phyloP scores from a whole-genome alignment of 2,113 vertebrate species.

The Nymphicus hollandicus region DNA sequence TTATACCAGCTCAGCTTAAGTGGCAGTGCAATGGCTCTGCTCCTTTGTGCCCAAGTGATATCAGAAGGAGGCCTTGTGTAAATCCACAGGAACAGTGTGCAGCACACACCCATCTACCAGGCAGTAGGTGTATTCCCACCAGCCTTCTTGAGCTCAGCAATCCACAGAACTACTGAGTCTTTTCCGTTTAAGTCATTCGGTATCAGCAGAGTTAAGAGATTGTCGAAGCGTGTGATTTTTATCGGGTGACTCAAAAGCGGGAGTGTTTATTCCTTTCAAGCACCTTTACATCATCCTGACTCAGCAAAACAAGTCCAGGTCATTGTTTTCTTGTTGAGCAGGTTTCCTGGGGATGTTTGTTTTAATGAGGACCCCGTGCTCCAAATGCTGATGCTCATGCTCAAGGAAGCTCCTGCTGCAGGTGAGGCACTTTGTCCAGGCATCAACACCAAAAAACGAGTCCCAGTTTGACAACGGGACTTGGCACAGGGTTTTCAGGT shows the following conservation, averaged over 20 bases:
- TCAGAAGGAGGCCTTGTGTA: not conserved
- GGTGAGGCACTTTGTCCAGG: not conserved
- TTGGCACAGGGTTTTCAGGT: not conserved
- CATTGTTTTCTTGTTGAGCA: not conserved
- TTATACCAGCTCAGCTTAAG: not conserved
- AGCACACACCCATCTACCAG: not conserved
- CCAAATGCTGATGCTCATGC: not conserved
- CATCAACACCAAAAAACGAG: fast-evolving
- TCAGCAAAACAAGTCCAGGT: not conserved
- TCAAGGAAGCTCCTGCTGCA: not conserved
- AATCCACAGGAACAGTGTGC: not conserved
- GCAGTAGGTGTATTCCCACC: not conserved
- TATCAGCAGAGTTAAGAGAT: not conserved
- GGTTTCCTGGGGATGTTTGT: not conserved
- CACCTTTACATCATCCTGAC: slow-evolving; percentile 7
- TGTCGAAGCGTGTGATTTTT: not conserved
- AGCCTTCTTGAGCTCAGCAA: not conserved
- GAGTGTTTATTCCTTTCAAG: not conserved
- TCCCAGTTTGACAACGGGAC: not conserved
- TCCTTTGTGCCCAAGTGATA: fast-evolving
- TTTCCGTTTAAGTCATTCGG: not conserved
- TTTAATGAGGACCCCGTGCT: not conserved
- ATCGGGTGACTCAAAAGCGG: slow-evolving; percentile 9
- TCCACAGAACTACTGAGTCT: not conserved
- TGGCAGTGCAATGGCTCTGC: not conserved